A percentile compares a stretch with the other conserved stretches of the same genome.
phyloP scores from a whole-genome alignment of 2,888 invertebrate species.

The Epinotia bilunana region DNA sequence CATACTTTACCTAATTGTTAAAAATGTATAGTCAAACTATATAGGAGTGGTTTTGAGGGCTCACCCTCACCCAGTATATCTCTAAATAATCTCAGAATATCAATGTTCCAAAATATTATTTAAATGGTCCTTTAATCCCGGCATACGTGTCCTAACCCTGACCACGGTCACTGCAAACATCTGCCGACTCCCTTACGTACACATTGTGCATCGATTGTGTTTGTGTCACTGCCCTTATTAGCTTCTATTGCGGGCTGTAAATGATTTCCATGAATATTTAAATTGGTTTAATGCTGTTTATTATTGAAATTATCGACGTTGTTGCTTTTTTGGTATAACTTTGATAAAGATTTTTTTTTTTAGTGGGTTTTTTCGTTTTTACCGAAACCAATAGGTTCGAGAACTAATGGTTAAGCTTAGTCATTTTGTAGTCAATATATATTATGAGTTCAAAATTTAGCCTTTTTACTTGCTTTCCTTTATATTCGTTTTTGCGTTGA shows the following conservation, averaged over 20 bases:
- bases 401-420: background rate
- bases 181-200: conserved; percentile 30
- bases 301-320: conserved; percentile 5
- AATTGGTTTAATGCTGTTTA: conserved; percentile 24
- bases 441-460: background rate
- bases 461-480: background rate
- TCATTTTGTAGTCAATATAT: too few species aligned
- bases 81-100: background rate
- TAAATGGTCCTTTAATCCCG: conserved; percentile 18
- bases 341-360: background rate
- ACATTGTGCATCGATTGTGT: conserved; percentile 36
- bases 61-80: too few species aligned
- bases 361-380: background rate
- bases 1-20: too few species aligned
- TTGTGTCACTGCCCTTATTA: conserved; percentile 44
- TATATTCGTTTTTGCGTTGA: background rate
- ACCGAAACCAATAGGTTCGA: too few species aligned
- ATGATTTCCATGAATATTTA: conserved; percentile 36
- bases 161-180: conserved; percentile 44
- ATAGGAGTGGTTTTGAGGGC: too few species aligned
- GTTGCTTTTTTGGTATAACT: background rate
- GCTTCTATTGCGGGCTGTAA: conserved; percentile 33
- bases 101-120: conserved; percentile 2
- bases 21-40: too few species aligned
- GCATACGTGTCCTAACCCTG: conserved; percentile 28